Evolutionary conservation across 2,888 invertebrate genomes (phyloP).

Genomic region (Deilephila porcellus): DNA sequence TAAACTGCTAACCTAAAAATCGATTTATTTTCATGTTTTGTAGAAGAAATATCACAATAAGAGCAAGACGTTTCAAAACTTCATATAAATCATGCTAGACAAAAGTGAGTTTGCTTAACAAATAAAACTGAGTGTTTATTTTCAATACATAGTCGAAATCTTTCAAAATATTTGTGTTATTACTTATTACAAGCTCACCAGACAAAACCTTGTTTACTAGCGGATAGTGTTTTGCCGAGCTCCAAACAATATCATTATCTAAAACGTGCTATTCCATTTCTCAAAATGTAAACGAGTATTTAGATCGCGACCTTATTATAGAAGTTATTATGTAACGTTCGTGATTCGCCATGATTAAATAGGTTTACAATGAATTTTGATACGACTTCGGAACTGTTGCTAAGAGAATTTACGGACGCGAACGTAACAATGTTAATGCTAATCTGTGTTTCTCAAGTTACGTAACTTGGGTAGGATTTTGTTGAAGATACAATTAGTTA

Average conservation of each 20-base stretch:
- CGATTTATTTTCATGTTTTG: too few species aligned
- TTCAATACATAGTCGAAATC: not conserved
- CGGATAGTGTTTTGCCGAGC: not conserved
- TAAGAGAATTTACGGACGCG: not conserved
- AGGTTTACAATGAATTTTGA: slow-evolving; percentile 41
- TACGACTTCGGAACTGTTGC: slow-evolving; percentile 25
- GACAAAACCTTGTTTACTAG: not conserved
- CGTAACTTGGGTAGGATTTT: too few species aligned
- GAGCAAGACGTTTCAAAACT: too few species aligned
- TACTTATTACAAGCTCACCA: too few species aligned
- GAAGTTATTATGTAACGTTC: slow-evolving; percentile 36
- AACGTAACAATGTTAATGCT: not conserved
- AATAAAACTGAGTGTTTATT: not conserved
- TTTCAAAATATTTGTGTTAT: too few species aligned
- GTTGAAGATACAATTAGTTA: too few species aligned
- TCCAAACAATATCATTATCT: not conserved
- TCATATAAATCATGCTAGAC: too few species aligned
- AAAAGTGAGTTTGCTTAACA: too few species aligned
- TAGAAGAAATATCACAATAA: too few species aligned
- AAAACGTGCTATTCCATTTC: not conserved
- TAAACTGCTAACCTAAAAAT: too few species aligned
- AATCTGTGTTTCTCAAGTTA: not conserved
- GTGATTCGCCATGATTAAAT: slow-evolving; percentile 41
- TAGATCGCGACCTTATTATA: not conserved
- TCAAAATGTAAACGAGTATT: slow-evolving; percentile 2